Evolutionary conservation across 2,797 vertebrate species (phyloP).

Genomic region (Coregonus ussuriensis): DNA sequence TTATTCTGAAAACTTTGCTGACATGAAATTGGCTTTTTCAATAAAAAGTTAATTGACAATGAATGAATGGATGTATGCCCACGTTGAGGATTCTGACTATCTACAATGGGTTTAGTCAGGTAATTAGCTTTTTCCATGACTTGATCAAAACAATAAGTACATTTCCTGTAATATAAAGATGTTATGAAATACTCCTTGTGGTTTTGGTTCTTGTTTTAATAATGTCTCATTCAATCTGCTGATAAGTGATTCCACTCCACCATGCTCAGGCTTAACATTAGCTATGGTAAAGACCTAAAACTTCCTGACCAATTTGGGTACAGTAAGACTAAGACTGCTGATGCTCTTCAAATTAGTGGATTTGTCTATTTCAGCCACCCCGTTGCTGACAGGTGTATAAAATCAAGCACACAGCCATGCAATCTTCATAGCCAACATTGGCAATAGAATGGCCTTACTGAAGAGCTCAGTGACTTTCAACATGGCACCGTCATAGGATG

Average conservation of each 20-base stretch:
- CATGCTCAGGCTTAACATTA: neutral
- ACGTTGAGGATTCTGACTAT: slow-evolving; percentile 3
- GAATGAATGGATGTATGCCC: slow-evolving; percentile 6
- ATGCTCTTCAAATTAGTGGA: neutral
- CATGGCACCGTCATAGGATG: no score
- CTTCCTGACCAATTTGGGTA: neutral
- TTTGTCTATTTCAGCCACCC: no score
- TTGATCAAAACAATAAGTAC: neutral
- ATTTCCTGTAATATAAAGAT: neutral
- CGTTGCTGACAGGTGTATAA: no score
- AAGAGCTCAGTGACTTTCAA: no score
- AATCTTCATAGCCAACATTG: no score
- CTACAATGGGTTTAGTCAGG: neutral
- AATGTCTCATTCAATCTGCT: neutral
- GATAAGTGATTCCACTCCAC: neutral
- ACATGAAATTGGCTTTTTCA: slow-evolving; percentile 6
- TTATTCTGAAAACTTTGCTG: neutral
- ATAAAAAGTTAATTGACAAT: slow-evolving; percentile 1
- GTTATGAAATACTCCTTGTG: neutral
- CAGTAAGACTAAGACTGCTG: neutral
- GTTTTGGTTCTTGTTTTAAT: no score
- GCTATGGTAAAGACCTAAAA: neutral
- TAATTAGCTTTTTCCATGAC: neutral
- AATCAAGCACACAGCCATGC: no score
- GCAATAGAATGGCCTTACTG: no score